Percentiles rank a stretch among this genome's conserved stretches.
Evolutionary conservation across 1,140 invertebrate genomes (phyloP).

Genomic region (Rhizoglyphus robini): DNA sequence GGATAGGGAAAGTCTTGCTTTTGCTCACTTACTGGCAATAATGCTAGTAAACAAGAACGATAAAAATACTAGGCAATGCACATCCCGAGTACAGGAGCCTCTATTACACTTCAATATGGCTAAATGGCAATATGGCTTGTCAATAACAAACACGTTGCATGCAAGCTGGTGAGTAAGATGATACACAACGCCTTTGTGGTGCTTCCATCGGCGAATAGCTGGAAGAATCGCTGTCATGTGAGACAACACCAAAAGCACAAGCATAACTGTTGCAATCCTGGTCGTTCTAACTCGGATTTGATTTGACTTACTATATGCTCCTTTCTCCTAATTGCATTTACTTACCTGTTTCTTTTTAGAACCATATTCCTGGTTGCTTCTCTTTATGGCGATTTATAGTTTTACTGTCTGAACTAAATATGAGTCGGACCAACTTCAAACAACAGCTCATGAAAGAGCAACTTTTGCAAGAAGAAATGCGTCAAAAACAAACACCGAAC

Average conservation of each 20-base stretch:
- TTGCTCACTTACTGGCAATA: background rate
- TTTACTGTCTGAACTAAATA: no score
- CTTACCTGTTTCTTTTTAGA: no score
- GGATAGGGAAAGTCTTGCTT: conserved; percentile 13
- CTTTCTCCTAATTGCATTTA: no score
- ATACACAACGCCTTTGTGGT: background rate
- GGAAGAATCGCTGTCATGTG: background rate
- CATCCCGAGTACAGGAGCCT: background rate
- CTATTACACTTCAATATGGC: background rate
- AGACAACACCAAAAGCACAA: background rate
- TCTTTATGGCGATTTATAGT: no score
- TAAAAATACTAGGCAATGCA: background rate
- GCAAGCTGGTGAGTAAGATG: background rate
- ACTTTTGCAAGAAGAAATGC: conserved; percentile 15
- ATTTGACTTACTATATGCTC: no score
- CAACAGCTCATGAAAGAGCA: conserved; percentile 21
- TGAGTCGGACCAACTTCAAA: conserved; percentile 20
- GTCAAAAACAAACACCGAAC: conserved; percentile 15
- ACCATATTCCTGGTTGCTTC: no score
- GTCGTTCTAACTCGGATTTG: no score
- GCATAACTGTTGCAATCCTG: background rate
- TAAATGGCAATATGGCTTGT: background rate
- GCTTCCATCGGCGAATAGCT: background rate
- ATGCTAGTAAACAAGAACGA: background rate
- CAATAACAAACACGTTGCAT: background rate